These are phyloP conservation scores for Gulo gulo DNA, from an alignment of 2,113 vertebrate species.

Conservation along the genomic window DNA sequence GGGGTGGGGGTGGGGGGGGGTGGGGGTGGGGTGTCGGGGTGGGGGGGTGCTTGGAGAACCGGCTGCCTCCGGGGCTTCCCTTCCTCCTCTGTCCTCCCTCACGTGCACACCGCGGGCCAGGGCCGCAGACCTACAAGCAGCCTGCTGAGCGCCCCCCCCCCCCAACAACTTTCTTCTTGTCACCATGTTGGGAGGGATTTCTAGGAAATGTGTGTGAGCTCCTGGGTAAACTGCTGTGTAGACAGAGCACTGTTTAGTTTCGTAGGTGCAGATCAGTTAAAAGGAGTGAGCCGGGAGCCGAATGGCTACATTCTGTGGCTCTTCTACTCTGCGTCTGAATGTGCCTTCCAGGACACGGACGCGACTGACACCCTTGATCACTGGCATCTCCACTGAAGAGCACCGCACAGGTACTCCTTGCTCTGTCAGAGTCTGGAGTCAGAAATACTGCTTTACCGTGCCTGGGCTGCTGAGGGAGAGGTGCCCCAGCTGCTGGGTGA, in stretches of 20 bases:
- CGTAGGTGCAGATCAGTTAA: neutral
- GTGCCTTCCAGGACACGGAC: neutral
- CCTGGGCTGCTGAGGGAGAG: slow-evolving; percentile 90
- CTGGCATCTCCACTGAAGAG: neutral
- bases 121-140: neutral
- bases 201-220: neutral
- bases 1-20: too few species aligned
- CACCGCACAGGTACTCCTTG: neutral
- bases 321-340: neutral
- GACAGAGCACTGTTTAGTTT: neutral
- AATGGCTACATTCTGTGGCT: neutral
- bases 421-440: neutral
- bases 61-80: neutral
- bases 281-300: neutral
- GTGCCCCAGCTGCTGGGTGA: slow-evolving; percentile 92
- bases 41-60: neutral
- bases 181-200: neutral
- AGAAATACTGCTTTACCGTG: slow-evolving; percentile 82
- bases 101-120: neutral
- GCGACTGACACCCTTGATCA: neutral
- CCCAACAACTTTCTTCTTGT: neutral
- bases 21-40: too few species aligned
- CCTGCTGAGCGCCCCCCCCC: neutral
- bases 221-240: neutral
- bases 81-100: neutral